Conservation (phyloP, 1,140 invertebrate species). For the Gonatopus flavifemur region DNA sequence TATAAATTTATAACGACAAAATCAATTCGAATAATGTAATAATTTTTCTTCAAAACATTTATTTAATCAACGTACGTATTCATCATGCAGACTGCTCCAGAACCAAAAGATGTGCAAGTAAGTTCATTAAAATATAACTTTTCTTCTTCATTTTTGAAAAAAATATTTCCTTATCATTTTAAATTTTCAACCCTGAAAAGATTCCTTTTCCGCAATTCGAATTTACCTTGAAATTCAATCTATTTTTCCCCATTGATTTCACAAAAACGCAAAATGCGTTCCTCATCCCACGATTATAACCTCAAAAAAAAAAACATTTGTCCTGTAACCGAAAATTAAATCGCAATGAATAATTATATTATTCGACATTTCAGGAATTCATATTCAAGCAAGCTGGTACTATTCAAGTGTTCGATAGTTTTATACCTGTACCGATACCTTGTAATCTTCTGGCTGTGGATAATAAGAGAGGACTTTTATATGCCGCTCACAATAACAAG, state of each 20-base stretch:
- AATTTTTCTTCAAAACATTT: too few relatives aligned
- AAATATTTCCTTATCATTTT: neutral
- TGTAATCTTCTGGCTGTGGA: conserved; percentile 45
- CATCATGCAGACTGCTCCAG: conserved; percentile 31
- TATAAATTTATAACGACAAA: too few relatives aligned
- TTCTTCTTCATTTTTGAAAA: neutral
- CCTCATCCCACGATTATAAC: neutral
- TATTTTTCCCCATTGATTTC: neutral
- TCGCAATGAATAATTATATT: neutral
- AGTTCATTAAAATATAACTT: conserved; percentile 5
- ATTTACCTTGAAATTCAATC: neutral
- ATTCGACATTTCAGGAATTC: conserved; percentile 43
- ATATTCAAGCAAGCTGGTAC: conserved; percentile 43
- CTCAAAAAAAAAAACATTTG: neutral
- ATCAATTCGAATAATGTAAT: too few relatives aligned
- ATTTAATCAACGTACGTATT: too few relatives aligned
- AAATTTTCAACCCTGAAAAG: too few relatives aligned
- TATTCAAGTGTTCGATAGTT: conserved; percentile 40
- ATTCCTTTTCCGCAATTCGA: too few relatives aligned
- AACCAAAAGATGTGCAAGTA: conserved; percentile 47
- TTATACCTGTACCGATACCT: conserved; percentile 26
- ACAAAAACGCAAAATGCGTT: neutral
- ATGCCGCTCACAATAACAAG: conserved; percentile 43
- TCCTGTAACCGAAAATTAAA: neutral
- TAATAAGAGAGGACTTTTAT: conserved; percentile 47